Percentiles rank a stretch among this genome's conserved stretches.
These are phyloP conservation scores for Cepaea hortensis DNA, from an alignment of 2,888 invertebrate species.

Conservation along the genomic window DNA sequence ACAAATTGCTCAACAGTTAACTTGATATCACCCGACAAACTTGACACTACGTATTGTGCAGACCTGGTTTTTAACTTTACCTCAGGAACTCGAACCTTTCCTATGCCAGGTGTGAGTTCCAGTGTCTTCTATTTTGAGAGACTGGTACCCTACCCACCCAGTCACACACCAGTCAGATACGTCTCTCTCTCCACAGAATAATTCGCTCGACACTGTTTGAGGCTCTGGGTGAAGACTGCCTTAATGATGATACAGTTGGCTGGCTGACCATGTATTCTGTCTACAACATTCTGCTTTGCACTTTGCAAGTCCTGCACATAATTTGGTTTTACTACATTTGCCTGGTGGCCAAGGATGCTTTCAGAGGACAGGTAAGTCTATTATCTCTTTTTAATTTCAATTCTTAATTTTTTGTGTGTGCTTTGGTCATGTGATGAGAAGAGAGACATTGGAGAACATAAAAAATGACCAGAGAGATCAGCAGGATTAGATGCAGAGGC, in stretches of 20 bases:
- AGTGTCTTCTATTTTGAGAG: too few species aligned
- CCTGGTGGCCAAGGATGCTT: slow-evolving; percentile 51
- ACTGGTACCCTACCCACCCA: too few species aligned
- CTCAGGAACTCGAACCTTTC: too few species aligned
- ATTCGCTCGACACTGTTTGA: slow-evolving; percentile 52
- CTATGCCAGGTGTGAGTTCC: too few species aligned
- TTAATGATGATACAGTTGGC: slow-evolving; percentile 54
- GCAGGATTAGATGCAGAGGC: too few species aligned
- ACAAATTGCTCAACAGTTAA: too few species aligned
- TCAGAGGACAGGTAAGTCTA: slow-evolving; percentile 53
- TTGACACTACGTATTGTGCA: too few species aligned
- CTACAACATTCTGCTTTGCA: slow-evolving; percentile 61
- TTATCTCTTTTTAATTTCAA: neutral
- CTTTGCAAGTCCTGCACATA: slow-evolving; percentile 64
- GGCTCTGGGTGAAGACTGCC: slow-evolving; percentile 12
- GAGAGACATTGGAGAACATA: too few species aligned
- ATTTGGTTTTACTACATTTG: slow-evolving; percentile 81
- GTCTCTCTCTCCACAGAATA: slow-evolving; percentile 37
- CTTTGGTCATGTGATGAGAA: neutral
- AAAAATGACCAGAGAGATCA: too few species aligned
- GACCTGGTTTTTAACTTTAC: too few species aligned
- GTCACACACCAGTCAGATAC: too few species aligned
- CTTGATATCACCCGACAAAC: too few species aligned
- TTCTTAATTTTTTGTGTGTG: neutral
- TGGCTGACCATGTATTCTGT: slow-evolving; percentile 58